phyloP scores from a whole-genome alignment of 2,888 invertebrate genomes.

The Patella caerulea region DNA sequence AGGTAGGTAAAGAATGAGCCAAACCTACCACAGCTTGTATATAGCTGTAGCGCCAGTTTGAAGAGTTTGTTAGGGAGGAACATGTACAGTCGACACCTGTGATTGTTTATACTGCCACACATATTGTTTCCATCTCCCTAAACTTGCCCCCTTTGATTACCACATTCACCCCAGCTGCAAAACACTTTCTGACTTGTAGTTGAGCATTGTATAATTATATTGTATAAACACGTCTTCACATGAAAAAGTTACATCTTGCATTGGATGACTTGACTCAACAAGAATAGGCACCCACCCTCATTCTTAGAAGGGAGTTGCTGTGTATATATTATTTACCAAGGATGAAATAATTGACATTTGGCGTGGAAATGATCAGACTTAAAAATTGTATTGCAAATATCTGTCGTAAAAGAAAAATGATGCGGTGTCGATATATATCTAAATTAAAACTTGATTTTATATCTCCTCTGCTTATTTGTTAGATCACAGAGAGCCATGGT shows the following conservation, averaged over 20 bases:
- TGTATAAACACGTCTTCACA: not conserved
- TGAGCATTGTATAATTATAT: conserved; percentile 1
- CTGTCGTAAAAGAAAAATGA: too few species aligned
- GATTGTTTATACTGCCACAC: conserved; percentile 4
- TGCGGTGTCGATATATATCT: too few species aligned
- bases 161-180: not conserved
- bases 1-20: not conserved
- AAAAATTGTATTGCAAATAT: too few species aligned
- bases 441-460: too few species aligned
- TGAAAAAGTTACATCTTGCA: not conserved
- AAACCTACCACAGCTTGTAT: conserved; percentile 18
- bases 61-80: not conserved
- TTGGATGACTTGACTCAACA: not conserved
- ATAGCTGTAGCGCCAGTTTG: conserved; percentile 5
- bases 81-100: not conserved
- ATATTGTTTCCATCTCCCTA: not conserved
- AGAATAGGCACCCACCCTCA: not conserved
- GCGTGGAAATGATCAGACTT: too few species aligned
- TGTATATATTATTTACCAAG: too few species aligned
- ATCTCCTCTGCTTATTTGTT: too few species aligned
- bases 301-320: too few species aligned
- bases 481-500: too few species aligned
- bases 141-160: not conserved
- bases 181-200: not conserved
- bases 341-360: too few species aligned